A percentile compares a stretch with the other conserved stretches of the same genome.
These are phyloP conservation scores for Teleogryllus occipitalis DNA, from an alignment of 1,140 invertebrate species.

Conservation along the genomic window DNA sequence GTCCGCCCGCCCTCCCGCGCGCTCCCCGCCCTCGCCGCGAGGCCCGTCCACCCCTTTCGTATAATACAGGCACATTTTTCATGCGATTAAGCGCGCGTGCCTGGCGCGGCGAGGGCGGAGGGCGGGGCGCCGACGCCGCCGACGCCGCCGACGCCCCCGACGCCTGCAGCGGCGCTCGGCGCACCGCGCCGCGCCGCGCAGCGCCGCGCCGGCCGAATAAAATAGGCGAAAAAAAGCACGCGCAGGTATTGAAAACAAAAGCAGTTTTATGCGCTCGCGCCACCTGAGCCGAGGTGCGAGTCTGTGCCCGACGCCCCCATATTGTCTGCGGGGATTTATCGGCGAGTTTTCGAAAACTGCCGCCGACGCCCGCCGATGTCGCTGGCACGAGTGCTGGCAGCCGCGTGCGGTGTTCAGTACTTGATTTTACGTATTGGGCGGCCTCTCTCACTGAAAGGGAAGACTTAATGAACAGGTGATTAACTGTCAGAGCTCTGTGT, in stretches of 20 bases:
- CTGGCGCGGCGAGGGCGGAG: background rate
- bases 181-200: too few relatives aligned
- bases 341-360: background rate
- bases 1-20: too few relatives aligned
- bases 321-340: background rate
- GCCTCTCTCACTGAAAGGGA: background rate
- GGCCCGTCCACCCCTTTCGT: background rate
- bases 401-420: background rate
- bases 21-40: too few relatives aligned
- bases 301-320: background rate
- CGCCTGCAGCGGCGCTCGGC: background rate
- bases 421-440: background rate
- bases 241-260: conserved; percentile 4
- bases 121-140: too few relatives aligned
- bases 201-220: background rate
- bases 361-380: background rate
- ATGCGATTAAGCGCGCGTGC: conserved; percentile 2
- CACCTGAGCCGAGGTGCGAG: background rate
- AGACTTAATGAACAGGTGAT: background rate
- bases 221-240: background rate
- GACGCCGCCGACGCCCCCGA: background rate
- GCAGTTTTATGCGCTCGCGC: background rate
- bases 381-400: background rate
- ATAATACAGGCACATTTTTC: conserved; percentile 5
- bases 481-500: background rate